A percentile compares a stretch with the other conserved stretches of the same genome.
These are phyloP conservation scores for Colossoma macropomum DNA, from an alignment of 2,113 vertebrate species.

Conservation along the genomic window DNA sequence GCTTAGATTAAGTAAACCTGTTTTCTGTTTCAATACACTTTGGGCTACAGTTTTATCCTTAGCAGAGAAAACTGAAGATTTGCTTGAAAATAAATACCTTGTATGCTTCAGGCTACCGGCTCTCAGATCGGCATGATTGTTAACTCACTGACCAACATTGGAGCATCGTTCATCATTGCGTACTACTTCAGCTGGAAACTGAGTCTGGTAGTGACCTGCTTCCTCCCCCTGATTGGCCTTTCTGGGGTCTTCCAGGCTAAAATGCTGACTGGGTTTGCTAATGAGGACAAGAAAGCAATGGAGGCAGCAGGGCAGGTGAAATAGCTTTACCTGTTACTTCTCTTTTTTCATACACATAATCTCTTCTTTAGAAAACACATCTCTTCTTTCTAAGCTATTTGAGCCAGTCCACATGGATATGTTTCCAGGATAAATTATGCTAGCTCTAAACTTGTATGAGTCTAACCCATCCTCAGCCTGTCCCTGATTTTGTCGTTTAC, in stretches of 20 bases:
- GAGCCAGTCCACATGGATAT: neutral
- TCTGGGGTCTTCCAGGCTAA: slow-evolving; percentile 76
- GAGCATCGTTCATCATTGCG: slow-evolving; percentile 76
- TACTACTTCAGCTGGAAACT: slow-evolving; percentile 83
- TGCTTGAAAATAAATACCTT: neutral
- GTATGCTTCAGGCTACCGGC: slow-evolving; percentile 74
- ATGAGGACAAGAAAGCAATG: slow-evolving; percentile 75
- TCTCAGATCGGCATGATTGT: slow-evolving; percentile 81
- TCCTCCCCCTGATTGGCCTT: slow-evolving; percentile 76
- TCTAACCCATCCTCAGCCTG: neutral
- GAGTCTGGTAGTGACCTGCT: slow-evolving; percentile 77
- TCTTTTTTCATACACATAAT: neutral
- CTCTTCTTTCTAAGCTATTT: neutral
- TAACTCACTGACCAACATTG: slow-evolving; percentile 76
- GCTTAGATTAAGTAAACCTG: neutral
- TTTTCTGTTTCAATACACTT: neutral
- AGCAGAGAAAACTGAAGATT: neutral
- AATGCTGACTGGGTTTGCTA: slow-evolving; percentile 80
- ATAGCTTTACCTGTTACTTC: neutral
- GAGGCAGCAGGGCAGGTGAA: slow-evolving; percentile 77
- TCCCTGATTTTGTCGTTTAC: neutral
- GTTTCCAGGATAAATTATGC: neutral
- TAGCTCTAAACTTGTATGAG: neutral
- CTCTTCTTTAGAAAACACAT: neutral
- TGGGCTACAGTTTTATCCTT: neutral